A percentile compares a stretch with the other conserved stretches of the same genome.
Evolutionary conservation across 2,797 vertebrate species (phyloP).

Genomic region (Chanos chanos): DNA sequence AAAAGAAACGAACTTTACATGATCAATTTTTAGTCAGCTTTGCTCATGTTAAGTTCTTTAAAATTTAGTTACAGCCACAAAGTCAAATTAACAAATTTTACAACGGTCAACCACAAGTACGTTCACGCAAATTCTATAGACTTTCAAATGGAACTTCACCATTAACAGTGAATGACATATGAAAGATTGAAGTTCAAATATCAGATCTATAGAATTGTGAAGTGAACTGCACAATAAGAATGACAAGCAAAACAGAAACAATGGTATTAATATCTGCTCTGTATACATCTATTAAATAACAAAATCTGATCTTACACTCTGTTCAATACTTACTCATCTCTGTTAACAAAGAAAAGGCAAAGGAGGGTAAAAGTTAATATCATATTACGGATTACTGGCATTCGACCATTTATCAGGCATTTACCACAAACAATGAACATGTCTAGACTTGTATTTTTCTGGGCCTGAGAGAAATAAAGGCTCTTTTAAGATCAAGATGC

Average conservation of each 20-base stretch:
- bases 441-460: no score
- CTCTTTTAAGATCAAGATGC: no score
- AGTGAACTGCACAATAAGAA: background rate
- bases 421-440: no score
- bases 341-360: slow-evolving; percentile 38
- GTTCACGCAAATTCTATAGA: slow-evolving; percentile 40
- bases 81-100: slow-evolving; percentile 15
- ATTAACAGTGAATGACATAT: background rate
- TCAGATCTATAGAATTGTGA: slow-evolving; percentile 45
- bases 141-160: slow-evolving; percentile 10
- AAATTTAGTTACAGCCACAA: slow-evolving; percentile 4
- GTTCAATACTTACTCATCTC: slow-evolving; percentile 50
- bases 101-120: slow-evolving; percentile 29
- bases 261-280: background rate
- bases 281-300: background rate
- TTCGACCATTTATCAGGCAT: no score
- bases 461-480: no score
- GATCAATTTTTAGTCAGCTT: background rate
- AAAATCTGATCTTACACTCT: background rate
- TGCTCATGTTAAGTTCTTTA: slow-evolving; percentile 24
- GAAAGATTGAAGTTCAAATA: slow-evolving; percentile 38
- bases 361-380: slow-evolving; percentile 15
- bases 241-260: slow-evolving; percentile 4
- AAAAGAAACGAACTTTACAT: background rate
- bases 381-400: no score